phyloP scores from a whole-genome alignment of 2,888 invertebrate species.

The Ophion slaviceki region DNA sequence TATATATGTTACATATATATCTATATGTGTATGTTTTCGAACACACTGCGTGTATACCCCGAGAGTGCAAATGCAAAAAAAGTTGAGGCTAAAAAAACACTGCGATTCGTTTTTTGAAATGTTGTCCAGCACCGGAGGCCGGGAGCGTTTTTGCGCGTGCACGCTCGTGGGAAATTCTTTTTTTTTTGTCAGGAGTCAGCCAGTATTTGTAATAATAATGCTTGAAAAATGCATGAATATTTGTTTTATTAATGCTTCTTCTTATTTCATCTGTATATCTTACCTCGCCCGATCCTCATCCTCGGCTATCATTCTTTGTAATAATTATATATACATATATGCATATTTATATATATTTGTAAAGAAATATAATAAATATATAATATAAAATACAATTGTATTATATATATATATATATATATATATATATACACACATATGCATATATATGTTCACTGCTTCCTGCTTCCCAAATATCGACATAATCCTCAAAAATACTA shows the following conservation, averaged over 20 bases:
- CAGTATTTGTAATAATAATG: constrained; percentile 94
- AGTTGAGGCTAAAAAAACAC: neutral
- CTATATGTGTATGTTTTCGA: constrained; percentile 75
- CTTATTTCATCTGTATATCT: constrained; percentile 82
- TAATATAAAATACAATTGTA: no score
- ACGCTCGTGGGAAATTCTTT: constrained; percentile 80
- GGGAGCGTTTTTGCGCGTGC: constrained; percentile 82
- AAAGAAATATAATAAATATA: constrained; percentile 67
- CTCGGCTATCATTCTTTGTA: constrained; percentile 75
- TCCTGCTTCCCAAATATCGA: constrained; percentile 72
- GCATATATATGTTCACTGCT: constrained; percentile 68
- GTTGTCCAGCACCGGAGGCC: constrained; percentile 19
- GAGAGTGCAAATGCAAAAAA: constrained; percentile 79
- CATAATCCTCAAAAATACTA: constrained; percentile 54
- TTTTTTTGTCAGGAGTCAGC: constrained; percentile 85
- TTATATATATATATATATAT: constrained; percentile 55
- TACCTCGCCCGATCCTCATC: constrained; percentile 52
- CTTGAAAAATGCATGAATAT: constrained; percentile 94
- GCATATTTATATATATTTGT: constrained; percentile 73
- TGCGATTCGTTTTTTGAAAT: neutral
- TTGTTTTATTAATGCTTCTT: constrained; percentile 89
- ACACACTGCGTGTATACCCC: constrained; percentile 80
- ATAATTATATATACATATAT: constrained; percentile 68
- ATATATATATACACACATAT: constrained; percentile 74
- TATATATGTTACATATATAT: constrained; percentile 53